Conservation (phyloP, 2,113 vertebrate species). For the Ictidomys tridecemlineatus region DNA sequence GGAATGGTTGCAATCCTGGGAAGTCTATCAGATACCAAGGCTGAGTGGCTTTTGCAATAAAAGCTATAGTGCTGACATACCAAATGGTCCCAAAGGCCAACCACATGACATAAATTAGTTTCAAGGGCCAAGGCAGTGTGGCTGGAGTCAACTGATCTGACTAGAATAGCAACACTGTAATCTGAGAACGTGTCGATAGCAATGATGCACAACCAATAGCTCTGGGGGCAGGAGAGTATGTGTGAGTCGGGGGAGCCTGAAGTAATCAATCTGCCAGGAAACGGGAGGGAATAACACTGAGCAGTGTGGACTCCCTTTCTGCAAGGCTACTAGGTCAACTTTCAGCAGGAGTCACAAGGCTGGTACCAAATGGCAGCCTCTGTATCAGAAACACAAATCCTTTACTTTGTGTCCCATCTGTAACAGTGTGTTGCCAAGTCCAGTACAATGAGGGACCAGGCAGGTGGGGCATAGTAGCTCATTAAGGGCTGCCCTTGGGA, state of each 20-base stretch:
- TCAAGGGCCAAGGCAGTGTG: conserved; percentile 23
- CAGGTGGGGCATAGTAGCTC: too few species aligned
- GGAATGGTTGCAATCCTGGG: not conserved
- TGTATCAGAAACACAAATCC: not conserved
- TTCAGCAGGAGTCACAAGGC: not conserved
- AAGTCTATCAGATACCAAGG: conserved; percentile 25
- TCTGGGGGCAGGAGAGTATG: too few species aligned
- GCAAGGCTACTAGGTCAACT: not conserved
- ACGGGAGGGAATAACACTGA: not conserved
- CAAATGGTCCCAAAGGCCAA: conserved; percentile 38
- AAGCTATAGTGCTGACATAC: conserved; percentile 31
- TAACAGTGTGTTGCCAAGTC: not conserved
- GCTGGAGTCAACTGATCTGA: conserved; percentile 18
- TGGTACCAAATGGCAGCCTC: not conserved
- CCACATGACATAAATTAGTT: conserved; percentile 12
- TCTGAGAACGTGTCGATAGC: conserved; percentile 19
- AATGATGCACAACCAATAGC: not conserved
- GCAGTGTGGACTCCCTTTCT: not conserved
- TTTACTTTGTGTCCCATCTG: not conserved
- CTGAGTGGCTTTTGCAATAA: conserved; percentile 62
- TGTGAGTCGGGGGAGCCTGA: not conserved
- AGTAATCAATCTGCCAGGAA: not conserved
- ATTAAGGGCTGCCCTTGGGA: too few species aligned
- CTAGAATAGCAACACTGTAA: conserved; percentile 23
- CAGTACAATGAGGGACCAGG: too few species aligned